Evolutionary conservation across 2,888 invertebrate genomes (phyloP), one percentile per base, ranked within the genome.

Genomic region (Barypeithes pellucidus): DNA sequence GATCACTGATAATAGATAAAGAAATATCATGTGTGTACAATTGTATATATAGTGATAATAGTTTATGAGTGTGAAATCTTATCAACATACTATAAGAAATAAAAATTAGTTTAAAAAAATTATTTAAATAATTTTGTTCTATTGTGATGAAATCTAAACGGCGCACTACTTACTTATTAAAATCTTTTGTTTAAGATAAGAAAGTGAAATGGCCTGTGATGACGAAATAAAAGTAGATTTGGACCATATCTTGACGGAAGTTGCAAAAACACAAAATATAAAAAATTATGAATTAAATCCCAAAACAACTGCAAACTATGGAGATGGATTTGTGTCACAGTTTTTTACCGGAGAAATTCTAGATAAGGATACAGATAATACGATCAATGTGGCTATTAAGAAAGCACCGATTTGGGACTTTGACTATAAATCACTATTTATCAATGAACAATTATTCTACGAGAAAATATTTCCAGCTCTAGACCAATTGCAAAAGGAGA

Each of bases 381-480:
- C 29, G 1, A 29, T 57, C 12, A 14, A 9, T 36, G 73, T 73
- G 3, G 68, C 50, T 11, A 57, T 68, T 12, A 73, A 73, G n/a
- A 73, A 59, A 45, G 20, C 63, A 11, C 73, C 73, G 3, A 2
- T 16, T 18, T 68, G 20, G n/a, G 54, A 57, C 1, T 63, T 63
- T n/a, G 33, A 57, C 9, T 45, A 11, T 16, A 33, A 8, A 12
- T 22, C n/a, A 2, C 1, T 73, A 5, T 73, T 60, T 36, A 33
- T 20, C 12, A 73, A 69, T 33, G 73, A 73, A 52, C 18, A 50
- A 9, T 22, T 57, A 14, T 74, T 74, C 66, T 74, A 74, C 29
- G 12, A 20, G 9, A 43, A 39, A 33, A n/a, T 67, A 3, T 57
- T 67, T 22, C 70, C 74, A 9, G 62, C 29, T n/a, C 11, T 74